Conservation (phyloP, 2,888 invertebrate genomes). For the Cloeon dipterum region DNA sequence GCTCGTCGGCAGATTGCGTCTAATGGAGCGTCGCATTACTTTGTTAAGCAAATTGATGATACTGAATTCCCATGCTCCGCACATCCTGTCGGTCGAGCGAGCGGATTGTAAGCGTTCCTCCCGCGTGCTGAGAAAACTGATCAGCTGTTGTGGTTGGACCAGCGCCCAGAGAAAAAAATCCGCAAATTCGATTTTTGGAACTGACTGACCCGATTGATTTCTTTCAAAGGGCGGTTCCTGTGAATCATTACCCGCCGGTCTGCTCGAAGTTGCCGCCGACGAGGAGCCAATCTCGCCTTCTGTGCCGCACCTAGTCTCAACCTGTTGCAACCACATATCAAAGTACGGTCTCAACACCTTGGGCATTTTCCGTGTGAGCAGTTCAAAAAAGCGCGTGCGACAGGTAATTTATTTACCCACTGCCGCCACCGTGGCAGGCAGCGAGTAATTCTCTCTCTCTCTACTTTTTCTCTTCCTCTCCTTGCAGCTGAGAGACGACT, state of each 20-base stretch:
- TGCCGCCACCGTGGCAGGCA: not conserved
- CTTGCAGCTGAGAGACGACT: constrained; percentile 72
- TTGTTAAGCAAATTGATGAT: too few species aligned
- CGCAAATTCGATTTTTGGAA: too few species aligned
- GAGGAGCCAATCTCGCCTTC: constrained; percentile 15
- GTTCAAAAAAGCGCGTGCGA: constrained; percentile 76
- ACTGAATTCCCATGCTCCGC: too few species aligned
- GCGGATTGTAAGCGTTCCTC: too few species aligned
- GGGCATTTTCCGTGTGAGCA: constrained; percentile 79
- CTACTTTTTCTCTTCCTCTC: constrained; percentile 3
- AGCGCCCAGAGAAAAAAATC: too few species aligned
- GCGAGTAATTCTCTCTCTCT: not conserved
- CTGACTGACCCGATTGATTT: too few species aligned
- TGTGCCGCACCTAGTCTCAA: constrained; percentile 54
- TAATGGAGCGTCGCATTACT: too few species aligned
- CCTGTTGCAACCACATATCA: constrained; percentile 63
- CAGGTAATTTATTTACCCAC: constrained; percentile 52
- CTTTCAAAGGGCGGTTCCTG: constrained; percentile 50
- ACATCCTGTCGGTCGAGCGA: too few species aligned
- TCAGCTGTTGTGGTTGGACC: too few species aligned
- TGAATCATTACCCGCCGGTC: constrained; percentile 27
- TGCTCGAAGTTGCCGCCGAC: not conserved
- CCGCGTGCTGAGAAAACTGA: too few species aligned
- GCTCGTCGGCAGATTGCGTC: too few species aligned
- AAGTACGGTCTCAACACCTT: constrained; percentile 58